Evolutionary conservation across 2,888 invertebrate genomes (phyloP).

Genomic region (Uropetala carovei): DNA sequence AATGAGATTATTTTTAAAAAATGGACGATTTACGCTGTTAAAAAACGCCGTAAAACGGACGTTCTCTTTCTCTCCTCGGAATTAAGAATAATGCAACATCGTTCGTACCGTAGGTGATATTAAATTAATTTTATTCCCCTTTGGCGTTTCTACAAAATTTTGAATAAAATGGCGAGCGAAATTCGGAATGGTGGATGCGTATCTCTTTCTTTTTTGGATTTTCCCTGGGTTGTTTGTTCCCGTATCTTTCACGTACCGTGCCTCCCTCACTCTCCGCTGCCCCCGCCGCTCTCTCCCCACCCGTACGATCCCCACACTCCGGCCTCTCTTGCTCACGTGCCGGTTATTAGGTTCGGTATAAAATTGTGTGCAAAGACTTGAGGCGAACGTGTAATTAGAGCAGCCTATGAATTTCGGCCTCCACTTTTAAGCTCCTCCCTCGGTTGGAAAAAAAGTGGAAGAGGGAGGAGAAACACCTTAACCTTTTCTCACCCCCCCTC

Average conservation of each 20-base stretch:
- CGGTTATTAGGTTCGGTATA: constrained; percentile 14
- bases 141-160: neutral
- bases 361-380: neutral
- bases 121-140: neutral
- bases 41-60: too few species aligned
- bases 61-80: too few species aligned
- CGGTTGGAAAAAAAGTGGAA: neutral
- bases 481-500: neutral
- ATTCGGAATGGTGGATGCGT: neutral
- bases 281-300: too few species aligned
- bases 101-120: too few species aligned
- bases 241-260: neutral
- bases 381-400: constrained; percentile 33
- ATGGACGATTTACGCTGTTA: too few species aligned
- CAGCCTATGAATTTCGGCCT: constrained; percentile 44
- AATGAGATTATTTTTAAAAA: too few species aligned
- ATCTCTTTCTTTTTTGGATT: neutral
- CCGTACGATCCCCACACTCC: too few species aligned
- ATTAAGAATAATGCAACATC: too few species aligned
- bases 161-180: too few species aligned
- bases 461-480: neutral
- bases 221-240: neutral
- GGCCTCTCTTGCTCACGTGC: constrained; percentile 13
- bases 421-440: constrained; percentile 4
- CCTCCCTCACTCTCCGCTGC: neutral